Base-by-base conservation (phyloP, 2,888 invertebrate genomes). In the Julus scanicus region DNA sequence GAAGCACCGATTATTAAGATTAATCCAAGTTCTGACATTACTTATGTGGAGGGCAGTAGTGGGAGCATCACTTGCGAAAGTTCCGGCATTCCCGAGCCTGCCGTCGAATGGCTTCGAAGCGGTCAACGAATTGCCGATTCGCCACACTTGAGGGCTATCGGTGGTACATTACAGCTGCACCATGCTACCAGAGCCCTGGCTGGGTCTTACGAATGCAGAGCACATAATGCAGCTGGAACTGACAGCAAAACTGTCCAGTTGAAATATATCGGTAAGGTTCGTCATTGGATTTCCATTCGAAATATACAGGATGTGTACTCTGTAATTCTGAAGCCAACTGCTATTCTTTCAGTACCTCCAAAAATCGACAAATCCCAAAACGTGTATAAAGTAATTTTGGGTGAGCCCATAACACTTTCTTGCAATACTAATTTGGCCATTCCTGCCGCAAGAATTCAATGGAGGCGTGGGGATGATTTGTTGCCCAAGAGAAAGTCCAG, bases 121-220 rank as follows among this genome's bases (percentile, higher is more conserved):
- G 91, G 90, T 4, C 63, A 80, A 29, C 48, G 37, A 29, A 48
- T 87, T n/a, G 80, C 40, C 15, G 80, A 80, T 83, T 63, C 63
- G 40, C 15, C 39, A 17, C 71, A 80, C 20, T 29, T 87, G n/a
- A 40, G 87, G 40, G 40, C 40, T 1, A 17, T n/a, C 39, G 87
- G 80, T 20, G 87, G 80, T 17, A 40, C 71, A 8, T 29, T 80
- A 1, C 63, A 44, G 63, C 20, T 87, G 17, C 44, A 49, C n/a
- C 39, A 87, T 83, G 87, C 87, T 0, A 80, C 71, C 0, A 63
- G 40, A 39, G 29, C 39, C 13, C 84, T 44, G 20, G 93, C 93
- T 20, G 95, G 94, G 0, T 92, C 93, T 83, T 95, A 95, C 91
- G 93, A 94, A 0, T 95, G 95, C 91, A 92, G 94, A 39, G 94